Conservation (phyloP, 2,888 invertebrate genomes). For the Scelioninae gen. 2 region DNA sequence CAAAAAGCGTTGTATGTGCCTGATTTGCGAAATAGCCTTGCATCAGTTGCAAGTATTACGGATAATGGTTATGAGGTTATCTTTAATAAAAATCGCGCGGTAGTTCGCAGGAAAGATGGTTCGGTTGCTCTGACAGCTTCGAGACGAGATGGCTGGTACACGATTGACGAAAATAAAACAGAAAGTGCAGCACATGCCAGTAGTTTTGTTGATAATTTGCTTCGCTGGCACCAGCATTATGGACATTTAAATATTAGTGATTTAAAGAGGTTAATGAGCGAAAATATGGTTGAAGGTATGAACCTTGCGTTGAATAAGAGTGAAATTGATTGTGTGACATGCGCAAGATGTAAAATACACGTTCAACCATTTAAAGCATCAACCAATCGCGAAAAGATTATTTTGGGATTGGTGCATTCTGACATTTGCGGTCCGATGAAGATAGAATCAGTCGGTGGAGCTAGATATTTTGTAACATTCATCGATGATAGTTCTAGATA, state of each 20-base stretch:
- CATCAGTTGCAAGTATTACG: slow-evolving; percentile 66
- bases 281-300: slow-evolving; percentile 38
- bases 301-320: slow-evolving; percentile 11
- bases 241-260: slow-evolving; percentile 41
- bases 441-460: slow-evolving; percentile 48
- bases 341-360: slow-evolving; percentile 58
- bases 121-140: slow-evolving; percentile 34
- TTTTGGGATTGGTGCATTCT: slow-evolving; percentile 56
- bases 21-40: slow-evolving; percentile 63
- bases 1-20: slow-evolving; percentile 62
- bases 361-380: slow-evolving; percentile 51
- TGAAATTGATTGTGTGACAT: slow-evolving; percentile 44
- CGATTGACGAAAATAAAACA: slow-evolving; percentile 32
- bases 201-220: slow-evolving; percentile 11
- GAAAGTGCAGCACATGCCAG: background rate
- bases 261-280: slow-evolving; percentile 30
- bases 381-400: slow-evolving; percentile 32
- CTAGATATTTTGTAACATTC: slow-evolving; percentile 57
- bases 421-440: slow-evolving; percentile 62
- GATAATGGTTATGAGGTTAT: slow-evolving; percentile 62
- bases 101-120: slow-evolving; percentile 51
- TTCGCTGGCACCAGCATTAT: slow-evolving; percentile 47
- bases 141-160: slow-evolving; percentile 26
- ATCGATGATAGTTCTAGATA: slow-evolving; percentile 52
- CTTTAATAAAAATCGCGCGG: slow-evolving; percentile 60